These are phyloP conservation scores for Artibeus lituratus DNA, from an alignment of 2,797 vertebrate species.

Conservation along the genomic window DNA sequence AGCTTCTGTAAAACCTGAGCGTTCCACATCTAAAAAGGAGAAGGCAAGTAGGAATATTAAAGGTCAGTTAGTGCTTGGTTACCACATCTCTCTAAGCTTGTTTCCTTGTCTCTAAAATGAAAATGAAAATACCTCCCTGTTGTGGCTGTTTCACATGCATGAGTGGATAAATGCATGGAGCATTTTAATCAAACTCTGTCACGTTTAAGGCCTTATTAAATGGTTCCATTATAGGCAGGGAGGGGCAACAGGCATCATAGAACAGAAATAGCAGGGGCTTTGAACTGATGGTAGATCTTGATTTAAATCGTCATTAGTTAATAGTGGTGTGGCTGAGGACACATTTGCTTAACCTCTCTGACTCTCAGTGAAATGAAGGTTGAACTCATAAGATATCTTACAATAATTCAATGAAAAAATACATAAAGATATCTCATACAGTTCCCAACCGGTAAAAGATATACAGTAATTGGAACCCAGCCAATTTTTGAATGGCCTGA, in stretches of 20 bases:
- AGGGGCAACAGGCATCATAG: background rate
- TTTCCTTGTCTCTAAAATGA: background rate
- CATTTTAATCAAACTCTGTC: background rate
- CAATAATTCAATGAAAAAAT: background rate
- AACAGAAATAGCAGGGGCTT: background rate
- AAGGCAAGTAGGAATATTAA: background rate
- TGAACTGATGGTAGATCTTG: background rate
- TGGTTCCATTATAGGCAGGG: background rate
- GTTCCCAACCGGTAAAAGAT: background rate
- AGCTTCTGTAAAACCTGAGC: background rate
- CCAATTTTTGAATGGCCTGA: background rate
- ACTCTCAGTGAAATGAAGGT: background rate
- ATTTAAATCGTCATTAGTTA: background rate
- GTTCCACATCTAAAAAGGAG: background rate
- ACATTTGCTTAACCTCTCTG: background rate
- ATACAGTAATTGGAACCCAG: background rate
- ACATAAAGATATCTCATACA: background rate
- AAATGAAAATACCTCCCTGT: background rate
- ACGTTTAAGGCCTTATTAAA: background rate
- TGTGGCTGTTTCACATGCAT: background rate
- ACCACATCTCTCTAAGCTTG: background rate
- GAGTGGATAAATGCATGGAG: background rate
- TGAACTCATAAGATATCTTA: background rate
- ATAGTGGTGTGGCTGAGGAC: background rate
- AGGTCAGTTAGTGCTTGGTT: background rate